Evolutionary conservation across 1,140 invertebrate genomes (phyloP).

Genomic region (Diploscapter pachys): DNA sequence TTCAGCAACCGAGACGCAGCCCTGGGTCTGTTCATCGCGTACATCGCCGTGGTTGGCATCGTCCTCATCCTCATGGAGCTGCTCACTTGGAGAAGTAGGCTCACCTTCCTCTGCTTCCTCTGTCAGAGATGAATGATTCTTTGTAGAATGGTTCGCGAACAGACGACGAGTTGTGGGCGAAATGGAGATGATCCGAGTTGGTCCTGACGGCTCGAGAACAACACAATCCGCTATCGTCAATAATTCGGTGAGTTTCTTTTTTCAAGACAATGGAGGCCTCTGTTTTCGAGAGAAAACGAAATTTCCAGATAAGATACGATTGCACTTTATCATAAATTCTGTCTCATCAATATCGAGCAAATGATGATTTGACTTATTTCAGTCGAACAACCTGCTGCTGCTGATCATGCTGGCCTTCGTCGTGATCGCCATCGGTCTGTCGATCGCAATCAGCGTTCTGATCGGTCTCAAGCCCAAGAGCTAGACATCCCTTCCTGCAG

Average conservation of each 20-base stretch:
- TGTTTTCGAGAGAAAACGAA: too few species aligned
- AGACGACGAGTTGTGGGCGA: conserved; percentile 1
- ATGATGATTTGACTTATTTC: neutral
- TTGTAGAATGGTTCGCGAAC: conserved; percentile 11
- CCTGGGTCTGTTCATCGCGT: conserved; percentile 38
- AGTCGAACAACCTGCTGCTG: conserved; percentile 3
- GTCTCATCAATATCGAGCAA: too few species aligned
- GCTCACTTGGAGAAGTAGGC: conserved; percentile 16
- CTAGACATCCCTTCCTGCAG: too few species aligned
- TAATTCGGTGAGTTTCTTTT: neutral
- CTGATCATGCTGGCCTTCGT: conserved; percentile 10
- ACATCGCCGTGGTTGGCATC: conserved; percentile 22
- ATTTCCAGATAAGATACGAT: too few species aligned
- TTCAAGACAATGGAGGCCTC: neutral
- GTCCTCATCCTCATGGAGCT: conserved; percentile 30
- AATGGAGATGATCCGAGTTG: conserved; percentile 15
- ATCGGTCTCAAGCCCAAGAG: conserved; percentile 18
- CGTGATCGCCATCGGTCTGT: conserved; percentile 17
- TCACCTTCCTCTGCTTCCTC: neutral
- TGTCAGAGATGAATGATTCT: neutral
- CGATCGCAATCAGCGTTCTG: conserved; percentile 17
- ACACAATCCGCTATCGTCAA: neutral
- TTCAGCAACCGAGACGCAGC: conserved; percentile 33
- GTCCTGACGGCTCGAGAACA: neutral
- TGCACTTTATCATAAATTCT: too few species aligned